A percentile compares a stretch with the other conserved stretches of the same genome.
Evolutionary conservation across 1,140 invertebrate genomes (phyloP).

Genomic region (Myzus persicae): DNA sequence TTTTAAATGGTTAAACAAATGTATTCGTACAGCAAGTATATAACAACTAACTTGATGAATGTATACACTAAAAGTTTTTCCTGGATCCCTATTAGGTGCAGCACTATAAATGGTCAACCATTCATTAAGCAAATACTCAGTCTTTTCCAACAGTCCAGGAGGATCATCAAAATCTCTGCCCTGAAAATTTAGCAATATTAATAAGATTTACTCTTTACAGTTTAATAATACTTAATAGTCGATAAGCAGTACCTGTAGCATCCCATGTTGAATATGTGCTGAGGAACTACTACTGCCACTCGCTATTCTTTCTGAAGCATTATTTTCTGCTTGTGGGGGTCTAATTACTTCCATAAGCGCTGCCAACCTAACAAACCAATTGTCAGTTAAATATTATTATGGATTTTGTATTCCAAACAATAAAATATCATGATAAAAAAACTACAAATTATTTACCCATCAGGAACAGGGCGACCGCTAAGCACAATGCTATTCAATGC

Average conservation of each 20-base stretch:
- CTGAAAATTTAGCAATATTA: conserved; percentile 65
- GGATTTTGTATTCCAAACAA: not conserved
- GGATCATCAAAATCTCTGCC: conserved; percentile 92
- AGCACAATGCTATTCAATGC: conserved; percentile 77
- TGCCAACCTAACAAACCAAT: not conserved
- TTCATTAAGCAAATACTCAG: conserved; percentile 90
- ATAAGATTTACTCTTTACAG: not conserved
- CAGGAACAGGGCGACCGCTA: conserved; percentile 79
- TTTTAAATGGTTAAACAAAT: not conserved
- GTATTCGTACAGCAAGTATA: not conserved
- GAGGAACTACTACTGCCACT: conserved; percentile 69
- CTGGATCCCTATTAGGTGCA: conserved; percentile 81
- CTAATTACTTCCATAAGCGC: conserved; percentile 42
- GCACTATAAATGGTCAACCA: conserved; percentile 93
- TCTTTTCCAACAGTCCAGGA: conserved; percentile 92
- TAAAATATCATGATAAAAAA: conserved; percentile 34
- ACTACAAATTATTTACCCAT: conserved; percentile 70
- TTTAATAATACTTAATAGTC: not conserved
- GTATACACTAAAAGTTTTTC: conserved; percentile 93
- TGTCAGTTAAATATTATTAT: not conserved
- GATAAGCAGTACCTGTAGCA: conserved; percentile 72
- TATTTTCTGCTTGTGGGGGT: conserved; percentile 47
- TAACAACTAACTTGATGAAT: conserved; percentile 74
- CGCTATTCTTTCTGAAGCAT: conserved; percentile 40
- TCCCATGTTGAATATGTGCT: conserved; percentile 92